A percentile compares a stretch with the other conserved stretches of the same genome.
Conservation (phyloP, 2,797 vertebrate species). For the Scyliorhinus canicula region DNA sequence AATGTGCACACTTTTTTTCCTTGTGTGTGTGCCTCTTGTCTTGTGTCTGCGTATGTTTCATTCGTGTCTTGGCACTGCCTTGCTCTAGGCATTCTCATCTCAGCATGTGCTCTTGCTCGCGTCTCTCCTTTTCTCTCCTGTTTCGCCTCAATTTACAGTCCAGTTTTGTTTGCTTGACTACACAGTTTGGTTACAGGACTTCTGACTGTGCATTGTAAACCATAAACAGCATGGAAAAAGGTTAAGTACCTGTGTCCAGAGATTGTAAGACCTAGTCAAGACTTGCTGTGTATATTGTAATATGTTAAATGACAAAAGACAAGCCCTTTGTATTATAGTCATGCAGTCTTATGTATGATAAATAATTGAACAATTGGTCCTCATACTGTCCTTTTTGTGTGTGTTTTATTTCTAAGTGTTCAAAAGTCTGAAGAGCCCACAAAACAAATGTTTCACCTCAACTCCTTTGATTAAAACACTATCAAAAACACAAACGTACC, state of each 20-base stretch:
- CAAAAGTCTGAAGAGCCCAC: neutral
- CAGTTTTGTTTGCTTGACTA: conserved; percentile 79
- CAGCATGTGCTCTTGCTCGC: conserved; percentile 11
- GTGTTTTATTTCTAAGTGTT: conserved; percentile 21
- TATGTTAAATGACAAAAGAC: conserved; percentile 77
- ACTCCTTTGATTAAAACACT: neutral
- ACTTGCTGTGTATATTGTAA: conserved; percentile 99
- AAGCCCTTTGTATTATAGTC: conserved; percentile 99
- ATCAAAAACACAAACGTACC: neutral
- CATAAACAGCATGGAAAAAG: conserved; percentile 99
- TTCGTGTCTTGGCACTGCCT: conserved; percentile 31
- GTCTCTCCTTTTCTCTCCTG: conserved; percentile 34
- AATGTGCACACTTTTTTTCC: conserved; percentile 44
- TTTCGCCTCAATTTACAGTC: conserved; percentile 54
- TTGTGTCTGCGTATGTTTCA: conserved; percentile 35
- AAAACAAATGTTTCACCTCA: neutral
- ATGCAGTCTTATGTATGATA: conserved; percentile 99
- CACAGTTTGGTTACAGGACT: conserved; percentile 85
- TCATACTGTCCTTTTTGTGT: conserved; percentile 69
- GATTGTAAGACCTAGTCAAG: conserved; percentile 99
- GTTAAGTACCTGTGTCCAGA: conserved; percentile 99
- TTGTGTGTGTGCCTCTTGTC: conserved; percentile 41
- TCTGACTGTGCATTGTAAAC: conserved; percentile 94
- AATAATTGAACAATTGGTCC: conserved; percentile 98
- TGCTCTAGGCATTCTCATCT: conserved; percentile 32